Evolutionary conservation across 2,797 vertebrate species (phyloP).

Genomic region (Syngnathus acus): DNA sequence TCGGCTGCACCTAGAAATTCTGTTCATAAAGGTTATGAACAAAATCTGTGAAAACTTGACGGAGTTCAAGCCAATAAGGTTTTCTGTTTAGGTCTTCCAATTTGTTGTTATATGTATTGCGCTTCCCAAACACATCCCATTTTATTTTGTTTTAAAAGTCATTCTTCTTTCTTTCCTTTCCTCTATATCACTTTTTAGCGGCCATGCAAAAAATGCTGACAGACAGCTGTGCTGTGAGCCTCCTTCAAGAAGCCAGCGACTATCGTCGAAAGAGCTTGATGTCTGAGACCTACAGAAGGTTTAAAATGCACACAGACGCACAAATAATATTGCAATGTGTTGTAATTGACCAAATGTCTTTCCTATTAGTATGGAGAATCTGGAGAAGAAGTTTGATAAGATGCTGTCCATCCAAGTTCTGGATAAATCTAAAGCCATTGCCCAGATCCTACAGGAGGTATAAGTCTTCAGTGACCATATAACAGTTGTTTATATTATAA

Average conservation of each 20-base stretch:
- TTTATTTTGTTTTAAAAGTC: neutral
- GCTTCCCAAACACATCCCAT: neutral
- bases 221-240: constrained; percentile 74
- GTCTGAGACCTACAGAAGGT: constrained; percentile 85
- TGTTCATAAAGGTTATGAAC: no score
- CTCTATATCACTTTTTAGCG: constrained; percentile 53
- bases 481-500: neutral
- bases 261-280: constrained; percentile 76
- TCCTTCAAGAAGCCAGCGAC: constrained; percentile 80
- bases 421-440: constrained; percentile 89
- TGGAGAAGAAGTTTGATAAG: constrained; percentile 85
- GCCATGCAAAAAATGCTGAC: constrained; percentile 95
- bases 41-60: no score
- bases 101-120: no score
- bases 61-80: no score
- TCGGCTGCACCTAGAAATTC: no score
- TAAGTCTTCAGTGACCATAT: neutral
- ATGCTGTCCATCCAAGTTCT: constrained; percentile 85
- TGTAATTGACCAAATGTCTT: neutral
- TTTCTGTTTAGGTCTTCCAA: no score
- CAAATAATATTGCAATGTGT: neutral
- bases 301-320: constrained; percentile 1
- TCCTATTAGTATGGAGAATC: constrained; percentile 73
- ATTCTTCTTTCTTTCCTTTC: neutral
- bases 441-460: constrained; percentile 90